Base-by-base conservation (phyloP, 1,140 invertebrate species). In the Pemphigus obesinymphae region DNA sequence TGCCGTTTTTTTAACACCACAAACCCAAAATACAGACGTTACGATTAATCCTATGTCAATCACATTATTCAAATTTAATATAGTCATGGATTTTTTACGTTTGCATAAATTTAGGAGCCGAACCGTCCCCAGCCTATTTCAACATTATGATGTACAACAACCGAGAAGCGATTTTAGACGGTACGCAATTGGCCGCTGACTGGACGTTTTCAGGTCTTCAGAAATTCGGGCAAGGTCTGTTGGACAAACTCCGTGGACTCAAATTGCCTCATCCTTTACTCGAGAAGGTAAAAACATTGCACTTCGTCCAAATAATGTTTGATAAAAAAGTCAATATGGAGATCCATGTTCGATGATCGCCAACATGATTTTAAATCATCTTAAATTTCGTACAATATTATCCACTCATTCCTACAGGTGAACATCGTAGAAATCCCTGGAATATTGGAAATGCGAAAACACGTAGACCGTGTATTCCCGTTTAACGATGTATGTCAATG, bases 361-460 rank as follows among this genome's bases (percentile, higher is more conserved):
- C 11, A n/a, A n/a, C 23, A 6, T 1, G 1, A 26, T 23, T 55
- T 55, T 23, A 3, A n/a, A 55, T 8, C n/a, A 23, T 11, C 20
- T 0, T 55, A 55, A 26, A 11, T 17, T 17, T 17, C 15, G 1
- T 13, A 26, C 23, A 5, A 58, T 58, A 0, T 3, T 1, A 1
- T 5, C 3, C 26, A 1, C 1, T 58, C 15, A 26, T 58, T 58
- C 23, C 31, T n/a, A n/a, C 86, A 96, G 95, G 93, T 97, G 20
- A 97, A 96, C 86, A 94, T 98, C 85, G 95, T 98, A 40, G 96
- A 98, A 89, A 97, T 97, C 86, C 96, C 96, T 75, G 96, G 96
- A 82, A 96, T 98, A 85, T 88, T 97, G 83, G 96, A 98, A 90
- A 95, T 97, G 83, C 90, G 95, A 82, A 96, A 97, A 87, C 94